Evolutionary conservation across 2,888 invertebrate species (phyloP).

Genomic region (Dynastes tityus): DNA sequence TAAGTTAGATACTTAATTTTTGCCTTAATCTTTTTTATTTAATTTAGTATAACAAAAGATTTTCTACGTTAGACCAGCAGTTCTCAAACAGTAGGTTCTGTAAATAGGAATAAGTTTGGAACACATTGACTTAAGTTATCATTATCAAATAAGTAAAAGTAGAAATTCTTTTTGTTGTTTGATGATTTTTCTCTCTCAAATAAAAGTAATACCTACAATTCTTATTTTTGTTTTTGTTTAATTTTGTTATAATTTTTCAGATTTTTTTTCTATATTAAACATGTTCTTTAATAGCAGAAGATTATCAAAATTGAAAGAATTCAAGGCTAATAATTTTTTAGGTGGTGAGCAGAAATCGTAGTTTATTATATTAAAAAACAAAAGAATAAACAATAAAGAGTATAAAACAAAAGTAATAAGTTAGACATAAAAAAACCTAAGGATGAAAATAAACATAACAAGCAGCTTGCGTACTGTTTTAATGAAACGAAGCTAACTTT

Average conservation of each 20-base stretch:
- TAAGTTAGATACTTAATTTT: conserved; percentile 55
- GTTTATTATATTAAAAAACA: conserved; percentile 53
- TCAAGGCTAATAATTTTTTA: conserved; percentile 56
- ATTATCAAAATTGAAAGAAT: conserved; percentile 53
- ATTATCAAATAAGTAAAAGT: conserved; percentile 6
- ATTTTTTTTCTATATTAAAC: conserved; percentile 52
- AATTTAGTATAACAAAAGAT: neutral
- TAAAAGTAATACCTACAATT: neutral
- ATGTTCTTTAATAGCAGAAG: conserved; percentile 53
- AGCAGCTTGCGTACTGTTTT: conserved; percentile 51
- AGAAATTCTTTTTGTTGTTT: conserved; percentile 34
- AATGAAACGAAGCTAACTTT: conserved; percentile 48
- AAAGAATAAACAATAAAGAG: conserved; percentile 33
- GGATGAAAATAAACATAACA: conserved; percentile 44
- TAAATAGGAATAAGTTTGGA: neutral
- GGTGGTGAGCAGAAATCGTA: conserved; percentile 63
- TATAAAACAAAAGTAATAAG: conserved; percentile 18
- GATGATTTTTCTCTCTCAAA: neutral
- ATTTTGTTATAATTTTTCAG: conserved; percentile 53
- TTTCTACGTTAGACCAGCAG: conserved; percentile 5
- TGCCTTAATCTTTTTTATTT: neutral
- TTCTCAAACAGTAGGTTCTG: too few species aligned
- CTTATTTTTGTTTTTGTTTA: conserved; percentile 46
- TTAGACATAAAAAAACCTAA: conserved; percentile 31
- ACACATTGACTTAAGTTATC: neutral